Conservation (phyloP, 2,888 invertebrate species). For the Danaus chrysippus region DNA sequence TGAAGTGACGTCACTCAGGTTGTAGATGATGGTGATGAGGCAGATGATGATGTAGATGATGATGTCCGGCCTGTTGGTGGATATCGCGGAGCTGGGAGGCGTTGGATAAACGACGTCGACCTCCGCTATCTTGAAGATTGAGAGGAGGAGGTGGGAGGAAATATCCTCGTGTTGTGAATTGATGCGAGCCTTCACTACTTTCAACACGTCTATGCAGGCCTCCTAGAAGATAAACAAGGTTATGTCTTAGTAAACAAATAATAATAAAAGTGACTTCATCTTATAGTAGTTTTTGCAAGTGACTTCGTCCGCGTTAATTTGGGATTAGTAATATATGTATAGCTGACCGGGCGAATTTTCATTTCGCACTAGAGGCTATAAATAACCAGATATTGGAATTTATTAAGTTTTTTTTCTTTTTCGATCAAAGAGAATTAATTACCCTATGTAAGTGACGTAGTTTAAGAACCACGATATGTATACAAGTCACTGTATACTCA, state of each 20-base stretch:
- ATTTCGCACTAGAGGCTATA: too few species aligned
- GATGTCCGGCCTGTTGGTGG: constrained; percentile 48
- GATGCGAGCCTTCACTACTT: constrained; percentile 89
- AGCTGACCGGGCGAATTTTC: too few species aligned
- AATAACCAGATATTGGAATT: too few species aligned
- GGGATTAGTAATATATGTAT: too few species aligned
- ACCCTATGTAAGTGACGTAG: too few species aligned
- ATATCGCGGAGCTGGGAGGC: constrained; percentile 77
- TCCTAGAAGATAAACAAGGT: constrained; percentile 79
- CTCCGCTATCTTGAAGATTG: constrained; percentile 95
- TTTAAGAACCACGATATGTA: too few species aligned
- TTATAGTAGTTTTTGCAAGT: too few species aligned
- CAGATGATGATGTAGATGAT: constrained; percentile 54
- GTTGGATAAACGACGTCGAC: constrained; percentile 90
- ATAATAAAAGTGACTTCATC: too few species aligned
- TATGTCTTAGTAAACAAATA: constrained; percentile 8
- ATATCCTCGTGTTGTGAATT: constrained; percentile 91
- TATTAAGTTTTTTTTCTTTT: neutral
- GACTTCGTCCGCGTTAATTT: too few species aligned
- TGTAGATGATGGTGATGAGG: constrained; percentile 52
- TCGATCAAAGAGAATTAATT: too few species aligned
- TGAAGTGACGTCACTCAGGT: constrained; percentile 43
- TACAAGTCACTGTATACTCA: too few species aligned
- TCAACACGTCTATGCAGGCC: constrained; percentile 89
- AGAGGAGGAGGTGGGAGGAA: constrained; percentile 90